phyloP scores from a whole-genome alignment of 2,888 invertebrate genomes.

The Imbricaverruca yamaguchii region DNA sequence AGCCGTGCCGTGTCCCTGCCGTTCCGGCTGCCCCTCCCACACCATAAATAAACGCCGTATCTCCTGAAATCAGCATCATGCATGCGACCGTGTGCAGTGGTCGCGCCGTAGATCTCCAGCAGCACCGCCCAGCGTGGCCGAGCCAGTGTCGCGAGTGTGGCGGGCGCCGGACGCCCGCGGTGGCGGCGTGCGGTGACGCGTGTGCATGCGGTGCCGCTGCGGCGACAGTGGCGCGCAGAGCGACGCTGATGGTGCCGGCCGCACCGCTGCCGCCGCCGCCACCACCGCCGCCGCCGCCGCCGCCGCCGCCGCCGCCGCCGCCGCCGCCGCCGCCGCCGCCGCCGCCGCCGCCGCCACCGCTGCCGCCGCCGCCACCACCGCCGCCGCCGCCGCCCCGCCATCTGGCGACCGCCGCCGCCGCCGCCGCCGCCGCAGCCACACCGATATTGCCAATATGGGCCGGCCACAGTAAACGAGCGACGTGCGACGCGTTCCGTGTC shows the following conservation, averaged over 20 bases:
- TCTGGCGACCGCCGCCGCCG: constrained; percentile 6
- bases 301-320: not conserved
- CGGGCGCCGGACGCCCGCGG: not conserved
- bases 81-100: too few species aligned
- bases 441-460: constrained; percentile 18
- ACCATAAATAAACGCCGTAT: too few species aligned
- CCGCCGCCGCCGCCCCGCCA: not conserved
- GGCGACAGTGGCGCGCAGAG: not conserved
- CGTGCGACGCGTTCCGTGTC: not conserved
- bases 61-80: too few species aligned
- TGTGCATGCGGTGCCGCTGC: not conserved
- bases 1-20: too few species aligned
- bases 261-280: not conserved
- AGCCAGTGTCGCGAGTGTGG: not conserved
- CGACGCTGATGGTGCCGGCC: not conserved
- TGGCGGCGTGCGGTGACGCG: not conserved
- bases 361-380: not conserved
- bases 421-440: not conserved
- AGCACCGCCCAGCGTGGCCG: too few species aligned
- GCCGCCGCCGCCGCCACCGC: not conserved
- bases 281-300: not conserved
- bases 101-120: too few species aligned
- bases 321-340: not conserved
- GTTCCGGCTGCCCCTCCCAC: too few species aligned
- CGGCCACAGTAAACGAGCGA: constrained; percentile 4